Evolutionary conservation across 2,888 invertebrate species (phyloP).

Genomic region (Branchipolynoe longqiensis): DNA sequence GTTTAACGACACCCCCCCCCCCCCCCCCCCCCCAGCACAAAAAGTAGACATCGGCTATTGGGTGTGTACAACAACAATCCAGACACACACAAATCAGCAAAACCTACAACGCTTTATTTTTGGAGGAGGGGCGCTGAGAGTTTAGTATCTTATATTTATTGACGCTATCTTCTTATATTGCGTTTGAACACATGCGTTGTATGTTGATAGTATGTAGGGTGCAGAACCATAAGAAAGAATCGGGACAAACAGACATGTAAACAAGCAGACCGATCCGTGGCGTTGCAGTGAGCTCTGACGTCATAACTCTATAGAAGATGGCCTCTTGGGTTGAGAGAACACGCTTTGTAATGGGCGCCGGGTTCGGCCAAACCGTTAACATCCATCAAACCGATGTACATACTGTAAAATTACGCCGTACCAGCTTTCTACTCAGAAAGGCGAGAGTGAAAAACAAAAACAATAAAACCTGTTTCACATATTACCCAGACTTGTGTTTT

Average conservation of each 20-base stretch:
- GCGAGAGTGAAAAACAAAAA: slow-evolving; percentile 46
- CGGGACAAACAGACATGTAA: slow-evolving; percentile 10
- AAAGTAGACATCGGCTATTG: no score
- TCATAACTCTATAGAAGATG: slow-evolving; percentile 40
- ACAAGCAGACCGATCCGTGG: slow-evolving; percentile 25
- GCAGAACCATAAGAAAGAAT: neutral
- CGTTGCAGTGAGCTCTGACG: slow-evolving; percentile 20
- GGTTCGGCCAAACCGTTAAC: slow-evolving; percentile 15
- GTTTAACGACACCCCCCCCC: no score
- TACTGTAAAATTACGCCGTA: slow-evolving; percentile 41
- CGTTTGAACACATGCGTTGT: slow-evolving; percentile 49
- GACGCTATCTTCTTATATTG: slow-evolving; percentile 3
- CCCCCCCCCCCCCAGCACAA: no score
- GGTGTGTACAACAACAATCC: no score
- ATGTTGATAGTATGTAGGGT: slow-evolving; percentile 28
- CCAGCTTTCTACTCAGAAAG: slow-evolving; percentile 49
- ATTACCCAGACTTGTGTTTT: slow-evolving; percentile 21
- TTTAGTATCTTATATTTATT: neutral
- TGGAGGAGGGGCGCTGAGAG: neutral
- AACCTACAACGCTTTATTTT: no score
- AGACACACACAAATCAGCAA: no score
- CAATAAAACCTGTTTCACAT: slow-evolving; percentile 56
- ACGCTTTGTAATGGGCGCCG: slow-evolving; percentile 31
- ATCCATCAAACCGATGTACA: slow-evolving; percentile 30
- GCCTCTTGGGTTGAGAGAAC: slow-evolving; percentile 39